These are phyloP conservation scores for Zelostemma sp. DNA, from an alignment of 1,140 invertebrate genomes.

Conservation along the genomic window DNA sequence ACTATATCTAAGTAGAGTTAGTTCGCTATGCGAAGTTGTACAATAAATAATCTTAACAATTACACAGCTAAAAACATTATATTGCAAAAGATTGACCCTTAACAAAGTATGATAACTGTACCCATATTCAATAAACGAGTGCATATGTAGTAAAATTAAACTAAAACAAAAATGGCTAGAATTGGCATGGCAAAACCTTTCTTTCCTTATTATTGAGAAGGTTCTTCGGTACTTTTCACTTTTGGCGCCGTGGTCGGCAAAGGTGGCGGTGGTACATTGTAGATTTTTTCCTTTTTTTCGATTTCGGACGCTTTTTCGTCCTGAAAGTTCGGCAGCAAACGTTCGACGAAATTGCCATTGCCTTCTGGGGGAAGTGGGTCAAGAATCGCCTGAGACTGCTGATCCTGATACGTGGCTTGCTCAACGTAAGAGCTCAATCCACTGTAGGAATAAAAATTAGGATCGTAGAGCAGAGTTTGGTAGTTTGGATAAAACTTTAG, in stretches of 20 bases:
- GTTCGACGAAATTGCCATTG: constrained; percentile 25
- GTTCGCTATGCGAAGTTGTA: no score
- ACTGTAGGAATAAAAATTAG: constrained; percentile 61
- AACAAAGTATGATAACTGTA: no score
- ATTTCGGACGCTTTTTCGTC: constrained; percentile 32
- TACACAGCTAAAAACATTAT: no score
- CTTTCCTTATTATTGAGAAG: background rate
- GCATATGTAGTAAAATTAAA: no score
- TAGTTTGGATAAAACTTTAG: constrained; percentile 64
- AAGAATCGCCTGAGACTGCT: constrained; percentile 49
- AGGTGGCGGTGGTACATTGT: constrained; percentile 57
- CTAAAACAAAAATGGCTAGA: no score
- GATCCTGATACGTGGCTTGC: constrained; percentile 54
- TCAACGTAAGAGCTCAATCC: constrained; percentile 53
- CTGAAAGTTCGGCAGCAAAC: constrained; percentile 42
- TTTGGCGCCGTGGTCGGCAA: constrained; percentile 43
- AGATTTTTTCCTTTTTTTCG: constrained; percentile 43
- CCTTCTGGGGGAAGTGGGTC: constrained; percentile 44
- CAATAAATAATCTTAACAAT: no score
- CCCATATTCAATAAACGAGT: no score
- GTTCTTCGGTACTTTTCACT: constrained; percentile 15
- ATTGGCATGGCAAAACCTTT: no score
- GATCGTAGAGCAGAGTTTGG: constrained; percentile 61
- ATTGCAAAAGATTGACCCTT: no score
- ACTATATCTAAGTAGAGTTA: no score